Evolutionary conservation across 2,888 invertebrate species (phyloP), one percentile per base, ranked within the genome.

Genomic region (Ophioninae sp.): DNA sequence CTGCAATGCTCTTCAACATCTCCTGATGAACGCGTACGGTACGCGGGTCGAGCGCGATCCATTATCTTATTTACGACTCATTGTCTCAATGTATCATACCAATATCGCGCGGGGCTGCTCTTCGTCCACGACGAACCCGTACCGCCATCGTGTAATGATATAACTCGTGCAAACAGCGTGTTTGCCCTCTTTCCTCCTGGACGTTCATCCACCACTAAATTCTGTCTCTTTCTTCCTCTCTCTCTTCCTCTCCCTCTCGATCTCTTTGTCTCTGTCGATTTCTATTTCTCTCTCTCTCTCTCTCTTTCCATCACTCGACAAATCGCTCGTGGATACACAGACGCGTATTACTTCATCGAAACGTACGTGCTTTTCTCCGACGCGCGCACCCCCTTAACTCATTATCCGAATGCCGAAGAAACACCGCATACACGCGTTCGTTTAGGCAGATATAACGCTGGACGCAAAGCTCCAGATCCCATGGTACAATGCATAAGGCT

Each of bases 31-130:
- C 87, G 81, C 41, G 86, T 80, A 85, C 84, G 74, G 74, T 79
- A 68, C 79, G 81, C 84, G 75, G 89, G 51, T 41, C 91, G 88
- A 90, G 89, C 89, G 89, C 85, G 84, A 71, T 84, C 90, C 89
- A 92, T 92, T 92, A 92, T 92, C 92, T 92, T 91, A 92, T 92
- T 92, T 92, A 91, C 90, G 91, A 90, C 90, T 92, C 91, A 91
- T 92, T 92, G 91, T 92, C 91, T 92, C 91, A 92, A 92, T 92
- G 90, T 90, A 92, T 92, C 91, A 91, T 91, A 90, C 89, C 90
- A 88, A 91, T 92, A 90, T 90, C 88, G 89, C 88, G 87, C 83
- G 85, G 81, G 71, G 79, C 79, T 75, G 83, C 78, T 72, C 41
- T 20, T 71, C 51, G 64, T 84, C 85, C 83, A 73, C 78, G 86